Base-by-base conservation (phyloP, 2,888 invertebrate genomes). In the Euplagia quadripunctaria region DNA sequence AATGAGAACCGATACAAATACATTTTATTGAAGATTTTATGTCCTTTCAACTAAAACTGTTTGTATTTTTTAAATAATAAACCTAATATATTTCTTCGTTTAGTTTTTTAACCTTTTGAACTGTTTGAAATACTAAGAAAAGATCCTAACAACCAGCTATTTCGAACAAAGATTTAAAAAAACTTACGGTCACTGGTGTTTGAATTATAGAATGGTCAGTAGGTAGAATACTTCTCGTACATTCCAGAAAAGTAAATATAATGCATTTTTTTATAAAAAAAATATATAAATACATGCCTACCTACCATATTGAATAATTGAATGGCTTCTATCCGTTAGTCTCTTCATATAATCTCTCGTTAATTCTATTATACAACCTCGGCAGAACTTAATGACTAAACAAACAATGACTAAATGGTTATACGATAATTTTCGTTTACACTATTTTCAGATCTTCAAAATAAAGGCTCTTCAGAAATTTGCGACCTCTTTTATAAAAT, bases 1-100 rank as follows among this genome's bases (percentile, higher is more conserved):
- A 78, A 80, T 74, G 68, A 75, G 80, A 83, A 80, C 81, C 58
- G 70, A 69, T 64, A 70, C 77, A 68, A 76, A 68, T 74, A 72
- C 72, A 75, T 76, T 77, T 70, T 71, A 82, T 72, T 49, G 67
- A 31, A 70, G 67, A 72, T 69, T 64, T 64, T 16, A 20, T 31
- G 61, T 17, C 16, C 64, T 64, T n/a, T 41, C 14, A 52, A 20
- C 31, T 43, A 43, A 46, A 49, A 16, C 6, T 61, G 31, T 61
- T 20, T 42, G 14, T 43, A 43, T 61, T 58, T 46, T n/a, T 20
- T n/a, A n/a, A n/a, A n/a, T n/a, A n/a, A 14, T 42, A 17, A 4
- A n/a, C 41, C 9, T 68, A n/a, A 14, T 43, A 0, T 31, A 67
- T 41, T 68, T 7, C 20, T 49, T 51, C 14, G 31, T 31, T 66